A percentile compares a stretch with the other conserved stretches of the same genome.
Evolutionary conservation across 2,797 vertebrate species (phyloP).

Genomic region (Garrulus glandarius): DNA sequence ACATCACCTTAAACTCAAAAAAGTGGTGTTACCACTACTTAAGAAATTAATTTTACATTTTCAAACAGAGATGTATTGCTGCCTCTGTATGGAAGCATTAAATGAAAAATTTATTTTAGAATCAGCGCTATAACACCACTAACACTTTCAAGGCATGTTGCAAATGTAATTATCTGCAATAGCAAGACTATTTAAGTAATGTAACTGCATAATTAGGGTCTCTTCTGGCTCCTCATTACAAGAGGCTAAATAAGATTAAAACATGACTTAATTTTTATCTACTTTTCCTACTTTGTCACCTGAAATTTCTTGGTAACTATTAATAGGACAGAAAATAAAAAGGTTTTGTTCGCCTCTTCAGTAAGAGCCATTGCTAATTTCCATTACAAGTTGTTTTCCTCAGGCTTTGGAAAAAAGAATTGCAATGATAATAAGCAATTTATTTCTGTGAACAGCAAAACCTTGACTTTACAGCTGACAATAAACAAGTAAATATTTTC

Average conservation of each 20-base stretch:
- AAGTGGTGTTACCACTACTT: neutral
- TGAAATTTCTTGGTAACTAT: constrained; percentile 37
- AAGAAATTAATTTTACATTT: neutral
- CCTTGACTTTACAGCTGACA: neutral
- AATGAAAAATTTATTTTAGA: neutral
- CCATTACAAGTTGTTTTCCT: constrained; percentile 53
- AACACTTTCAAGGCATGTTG: neutral
- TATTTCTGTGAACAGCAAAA: constrained; percentile 33
- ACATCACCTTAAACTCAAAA: neutral
- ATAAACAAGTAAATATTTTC: constrained; percentile 32
- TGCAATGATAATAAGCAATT: constrained; percentile 36
- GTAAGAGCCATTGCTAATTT: constrained; percentile 37
- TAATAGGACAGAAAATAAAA: constrained; percentile 52
- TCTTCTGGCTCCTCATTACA: constrained; percentile 39
- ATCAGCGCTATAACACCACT: neutral
- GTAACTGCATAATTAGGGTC: constrained; percentile 57
- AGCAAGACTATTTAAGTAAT: constrained; percentile 26
- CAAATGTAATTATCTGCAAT: constrained; percentile 43
- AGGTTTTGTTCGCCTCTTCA: constrained; percentile 38
- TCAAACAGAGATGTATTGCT: neutral
- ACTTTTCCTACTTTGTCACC: neutral
- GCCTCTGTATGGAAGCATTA: neutral
- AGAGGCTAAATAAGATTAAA: constrained; percentile 22
- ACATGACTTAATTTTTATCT: constrained; percentile 6
- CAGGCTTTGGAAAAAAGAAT: constrained; percentile 46